Base-by-base conservation (phyloP, 2,888 invertebrate species). In the Petrolisthes manimaculis region DNA sequence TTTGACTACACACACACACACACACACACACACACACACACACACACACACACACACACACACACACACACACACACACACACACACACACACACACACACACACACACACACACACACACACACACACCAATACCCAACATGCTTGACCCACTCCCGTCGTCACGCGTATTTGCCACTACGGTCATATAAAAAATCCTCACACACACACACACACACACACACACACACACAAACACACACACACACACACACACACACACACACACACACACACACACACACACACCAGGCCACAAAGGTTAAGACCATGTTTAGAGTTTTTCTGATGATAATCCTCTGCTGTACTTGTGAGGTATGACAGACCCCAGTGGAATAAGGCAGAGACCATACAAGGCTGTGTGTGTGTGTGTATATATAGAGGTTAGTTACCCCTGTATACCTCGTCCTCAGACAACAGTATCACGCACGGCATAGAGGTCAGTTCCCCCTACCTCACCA, bases 221-320 rank as follows among this genome's bases (percentile, higher is more conserved):
- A 77, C 77, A 77, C 77, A 77, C 77, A 77, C 77, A 77, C 77
- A 77, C 77, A 77, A 37, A 79, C 79, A 79, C 54, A 79, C 53
- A 79, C 79, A 79, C 79, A 53, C 79, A 79, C 79, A 79, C 77
- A 24, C 37, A 77, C 77, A 77, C 51, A 77, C 77, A 77, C 77
- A 77, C 77, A 77, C 77, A 77, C 77, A 77, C 77, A 77, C 77
- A 79, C 79, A 79, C 54, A 79, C 53, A 79, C 79, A 79, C 79
- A 53, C 79, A 79, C 79, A 77, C 2, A 6, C 77, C 24, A 18
- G 51, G 8, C 37, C 77, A 14, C 77, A 37, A 24, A 51, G 4
- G 24, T 12, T 12, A 75, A n/a, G 9, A 75, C 21, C 37, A 37
- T 4, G 3, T 24, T 69, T 21, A 69, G 18, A 69, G 21, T 21